phyloP scores from a whole-genome alignment of 2,797 vertebrate species.

The Hipposideros larvatus region DNA sequence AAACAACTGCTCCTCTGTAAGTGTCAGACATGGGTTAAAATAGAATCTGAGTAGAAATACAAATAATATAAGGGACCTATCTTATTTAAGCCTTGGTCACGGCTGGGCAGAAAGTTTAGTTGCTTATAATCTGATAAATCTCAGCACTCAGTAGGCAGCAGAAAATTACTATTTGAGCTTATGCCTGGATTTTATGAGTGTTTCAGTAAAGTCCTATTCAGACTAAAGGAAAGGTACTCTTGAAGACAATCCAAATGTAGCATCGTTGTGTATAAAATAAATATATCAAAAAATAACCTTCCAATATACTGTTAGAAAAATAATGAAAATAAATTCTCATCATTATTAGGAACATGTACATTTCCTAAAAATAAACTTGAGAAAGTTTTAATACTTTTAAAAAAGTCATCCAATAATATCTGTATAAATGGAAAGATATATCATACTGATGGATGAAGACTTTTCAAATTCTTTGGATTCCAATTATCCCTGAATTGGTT shows the following conservation, averaged over 20 bases:
- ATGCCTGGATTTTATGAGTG: not conserved
- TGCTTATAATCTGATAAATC: conserved; percentile 9
- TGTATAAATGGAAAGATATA: not conserved
- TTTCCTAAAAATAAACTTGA: not conserved
- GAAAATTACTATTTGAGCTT: not conserved
- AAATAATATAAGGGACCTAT: not conserved
- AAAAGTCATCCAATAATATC: not conserved
- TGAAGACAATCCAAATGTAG: not conserved
- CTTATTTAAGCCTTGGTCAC: not conserved
- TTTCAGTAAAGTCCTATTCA: not conserved
- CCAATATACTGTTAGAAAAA: not conserved
- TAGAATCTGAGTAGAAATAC: not conserved
- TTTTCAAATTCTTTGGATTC: conserved; percentile 9
- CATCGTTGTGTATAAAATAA: not conserved
- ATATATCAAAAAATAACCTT: not conserved
- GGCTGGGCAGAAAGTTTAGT: not conserved
- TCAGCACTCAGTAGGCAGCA: not conserved
- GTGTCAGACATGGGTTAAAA: conserved; percentile 26
- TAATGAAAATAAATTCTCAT: not conserved
- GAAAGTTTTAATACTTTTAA: not conserved
- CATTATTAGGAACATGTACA: not conserved
- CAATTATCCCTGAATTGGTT: not conserved
- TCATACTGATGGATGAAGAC: not conserved
- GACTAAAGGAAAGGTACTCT: not conserved
- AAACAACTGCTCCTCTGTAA: conserved; percentile 12